Conservation (phyloP, 1,140 invertebrate genomes). For the Lordiphosa collinella region DNA sequence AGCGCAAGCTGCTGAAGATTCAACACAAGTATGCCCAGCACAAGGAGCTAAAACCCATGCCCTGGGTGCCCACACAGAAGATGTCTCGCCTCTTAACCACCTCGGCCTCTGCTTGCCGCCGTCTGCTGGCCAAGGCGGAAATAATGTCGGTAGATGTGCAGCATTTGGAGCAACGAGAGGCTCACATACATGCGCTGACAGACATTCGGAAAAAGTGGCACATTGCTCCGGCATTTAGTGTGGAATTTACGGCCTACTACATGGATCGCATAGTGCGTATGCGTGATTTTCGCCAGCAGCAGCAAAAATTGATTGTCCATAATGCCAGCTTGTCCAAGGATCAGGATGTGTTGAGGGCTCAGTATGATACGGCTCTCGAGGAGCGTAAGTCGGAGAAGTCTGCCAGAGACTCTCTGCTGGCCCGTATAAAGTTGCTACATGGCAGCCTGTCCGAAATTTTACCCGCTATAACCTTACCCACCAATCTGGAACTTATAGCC, state of each 20-base stretch:
- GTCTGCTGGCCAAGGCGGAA: conserved; percentile 91
- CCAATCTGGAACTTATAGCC: conserved; percentile 80
- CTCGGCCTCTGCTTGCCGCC: conserved; percentile 92
- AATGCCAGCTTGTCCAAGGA: conserved; percentile 87
- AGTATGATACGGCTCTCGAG: conserved; percentile 87
- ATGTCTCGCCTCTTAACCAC: conserved; percentile 94
- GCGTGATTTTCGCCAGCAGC: conserved; percentile 87
- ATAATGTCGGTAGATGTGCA: conserved; percentile 92
- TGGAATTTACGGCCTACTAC: conserved; percentile 97
- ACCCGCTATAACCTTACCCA: conserved; percentile 82
- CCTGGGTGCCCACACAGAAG: conserved; percentile 97
- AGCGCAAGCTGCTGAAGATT: conserved; percentile 88
- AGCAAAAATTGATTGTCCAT: conserved; percentile 87
- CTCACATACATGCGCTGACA: conserved; percentile 88
- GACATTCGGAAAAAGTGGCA: conserved; percentile 96
- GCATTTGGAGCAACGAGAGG: conserved; percentile 88
- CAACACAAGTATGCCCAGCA: conserved; percentile 87
- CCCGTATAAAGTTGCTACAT: conserved; percentile 32
- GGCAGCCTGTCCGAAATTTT: conserved; percentile 67
- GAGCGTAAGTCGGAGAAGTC: conserved; percentile 52
- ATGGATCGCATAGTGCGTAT: conserved; percentile 90
- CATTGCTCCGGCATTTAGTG: conserved; percentile 93
- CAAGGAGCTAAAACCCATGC: conserved; percentile 87
- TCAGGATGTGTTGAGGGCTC: conserved; percentile 86
- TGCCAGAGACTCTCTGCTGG: conserved; percentile 23